These are phyloP conservation scores for Spinus pinus DNA, from an alignment of 2,797 vertebrate genomes.

Conservation along the genomic window DNA sequence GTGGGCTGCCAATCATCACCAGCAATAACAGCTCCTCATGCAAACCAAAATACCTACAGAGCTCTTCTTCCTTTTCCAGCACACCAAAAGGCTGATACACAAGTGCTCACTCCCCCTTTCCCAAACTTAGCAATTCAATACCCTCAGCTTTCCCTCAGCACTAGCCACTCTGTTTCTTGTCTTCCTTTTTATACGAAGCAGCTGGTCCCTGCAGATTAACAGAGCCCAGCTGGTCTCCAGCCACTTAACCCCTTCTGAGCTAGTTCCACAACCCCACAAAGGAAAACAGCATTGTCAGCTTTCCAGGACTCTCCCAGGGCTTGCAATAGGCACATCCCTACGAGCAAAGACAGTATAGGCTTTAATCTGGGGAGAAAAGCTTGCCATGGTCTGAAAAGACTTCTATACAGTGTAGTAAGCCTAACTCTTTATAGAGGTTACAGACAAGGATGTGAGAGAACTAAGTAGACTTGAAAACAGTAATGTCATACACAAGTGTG, in stretches of 20 bases:
- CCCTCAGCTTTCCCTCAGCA: constrained; percentile 19
- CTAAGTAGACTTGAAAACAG: background rate
- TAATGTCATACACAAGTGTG: background rate
- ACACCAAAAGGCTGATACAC: background rate
- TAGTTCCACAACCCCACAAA: background rate
- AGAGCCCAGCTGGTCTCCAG: constrained; percentile 56
- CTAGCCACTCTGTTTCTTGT: constrained; percentile 48
- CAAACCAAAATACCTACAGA: constrained; percentile 46
- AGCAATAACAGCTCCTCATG: background rate
- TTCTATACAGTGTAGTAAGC: background rate
- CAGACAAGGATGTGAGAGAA: background rate
- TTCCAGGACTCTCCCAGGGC: background rate
- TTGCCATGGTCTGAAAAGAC: background rate
- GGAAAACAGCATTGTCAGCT: background rate
- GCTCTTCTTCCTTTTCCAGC: constrained; percentile 20
- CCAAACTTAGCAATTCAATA: constrained; percentile 35
- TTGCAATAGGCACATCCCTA: background rate
- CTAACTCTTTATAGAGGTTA: background rate
- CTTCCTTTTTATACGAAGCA: constrained; percentile 65
- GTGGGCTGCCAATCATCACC: constrained; percentile 25
- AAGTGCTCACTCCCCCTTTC: background rate
- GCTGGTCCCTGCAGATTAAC: constrained; percentile 67
- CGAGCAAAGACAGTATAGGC: background rate
- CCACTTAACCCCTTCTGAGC: constrained; percentile 63
- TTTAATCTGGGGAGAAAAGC: background rate